A percentile compares a stretch with the other conserved stretches of the same genome.
phyloP scores from a whole-genome alignment of 2,797 vertebrate species.

The Spinibarbus caldwelli region DNA sequence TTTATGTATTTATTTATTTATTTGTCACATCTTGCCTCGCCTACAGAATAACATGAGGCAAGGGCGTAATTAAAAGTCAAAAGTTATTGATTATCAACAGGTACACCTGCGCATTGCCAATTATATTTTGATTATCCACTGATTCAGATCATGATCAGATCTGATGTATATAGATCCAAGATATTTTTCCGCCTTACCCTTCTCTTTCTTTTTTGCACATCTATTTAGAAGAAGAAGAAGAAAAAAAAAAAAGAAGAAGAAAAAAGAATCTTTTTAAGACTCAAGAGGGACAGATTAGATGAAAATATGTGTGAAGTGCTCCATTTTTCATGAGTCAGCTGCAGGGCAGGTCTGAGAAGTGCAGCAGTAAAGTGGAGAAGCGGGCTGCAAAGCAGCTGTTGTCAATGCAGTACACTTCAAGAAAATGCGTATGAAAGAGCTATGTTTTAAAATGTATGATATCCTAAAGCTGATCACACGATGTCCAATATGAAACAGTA shows the following conservation, averaged over 20 bases:
- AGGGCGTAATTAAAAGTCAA: neutral
- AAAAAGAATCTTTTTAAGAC: neutral
- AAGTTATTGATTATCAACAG: neutral
- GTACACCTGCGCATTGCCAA: neutral
- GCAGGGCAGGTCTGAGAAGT: constrained; percentile 42
- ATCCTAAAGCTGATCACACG: neutral
- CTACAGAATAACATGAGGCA: neutral
- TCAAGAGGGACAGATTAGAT: constrained; percentile 41
- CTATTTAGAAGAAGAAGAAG: no score
- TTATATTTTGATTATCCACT: neutral
- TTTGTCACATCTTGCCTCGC: neutral
- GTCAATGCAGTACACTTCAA: constrained; percentile 8
- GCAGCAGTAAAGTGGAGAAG: constrained; percentile 21
- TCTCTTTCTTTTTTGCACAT: constrained; percentile 6
- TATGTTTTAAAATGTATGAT: neutral
- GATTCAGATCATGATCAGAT: neutral
- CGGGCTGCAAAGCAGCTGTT: no score
- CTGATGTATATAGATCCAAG: no score
- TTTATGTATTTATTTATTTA: neutral
- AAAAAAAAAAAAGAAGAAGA: neutral
- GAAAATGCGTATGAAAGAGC: constrained; percentile 12
- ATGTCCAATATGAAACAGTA: neutral
- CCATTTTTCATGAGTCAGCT: constrained; percentile 42
- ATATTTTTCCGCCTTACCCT: neutral
- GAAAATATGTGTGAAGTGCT: constrained; percentile 44